Conservation (phyloP, 2,113 vertebrate species). For the Siniperca chuatsi region DNA sequence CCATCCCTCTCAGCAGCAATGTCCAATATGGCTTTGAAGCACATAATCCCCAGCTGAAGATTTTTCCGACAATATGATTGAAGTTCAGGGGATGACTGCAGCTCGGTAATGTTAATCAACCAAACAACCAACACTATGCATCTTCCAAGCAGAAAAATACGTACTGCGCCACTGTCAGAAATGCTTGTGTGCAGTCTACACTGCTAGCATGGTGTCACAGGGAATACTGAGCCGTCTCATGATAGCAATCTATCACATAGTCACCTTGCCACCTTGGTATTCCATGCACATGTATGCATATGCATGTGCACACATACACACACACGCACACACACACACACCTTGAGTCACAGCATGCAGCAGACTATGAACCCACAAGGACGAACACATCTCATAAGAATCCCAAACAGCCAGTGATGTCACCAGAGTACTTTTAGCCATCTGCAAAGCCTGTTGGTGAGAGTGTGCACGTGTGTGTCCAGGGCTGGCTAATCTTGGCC, state of each 20-base stretch:
- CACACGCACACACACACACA: background rate
- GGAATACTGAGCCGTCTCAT: conserved; percentile 18
- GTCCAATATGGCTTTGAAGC: conserved; percentile 4
- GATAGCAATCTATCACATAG: conserved; percentile 42
- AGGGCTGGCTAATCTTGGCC: conserved; percentile 51
- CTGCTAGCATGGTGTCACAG: conserved; percentile 2
- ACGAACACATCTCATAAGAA: conserved; percentile 38
- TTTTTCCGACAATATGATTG: conserved; percentile 5
- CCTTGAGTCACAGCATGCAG: conserved; percentile 3
- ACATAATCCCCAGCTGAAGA: conserved; percentile 12
- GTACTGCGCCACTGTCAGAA: background rate
- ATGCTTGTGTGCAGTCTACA: background rate
- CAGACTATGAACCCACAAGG: conserved; percentile 37
- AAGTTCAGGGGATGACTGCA: conserved; percentile 29
- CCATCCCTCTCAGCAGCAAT: conserved; percentile 4
- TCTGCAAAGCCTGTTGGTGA: conserved; percentile 37
- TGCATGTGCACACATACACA: background rate
- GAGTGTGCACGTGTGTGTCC: conserved; percentile 14
- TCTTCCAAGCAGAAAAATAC: background rate
- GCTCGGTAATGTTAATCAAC: background rate
- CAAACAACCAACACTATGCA: background rate
- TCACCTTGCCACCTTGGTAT: conserved; percentile 15
- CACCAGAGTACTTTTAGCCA: conserved; percentile 33
- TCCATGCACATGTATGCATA: background rate
- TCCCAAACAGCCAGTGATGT: conserved; percentile 32